Evolutionary conservation across 2,797 vertebrate species (phyloP).

Genomic region (Rhinoraja longicauda): DNA sequence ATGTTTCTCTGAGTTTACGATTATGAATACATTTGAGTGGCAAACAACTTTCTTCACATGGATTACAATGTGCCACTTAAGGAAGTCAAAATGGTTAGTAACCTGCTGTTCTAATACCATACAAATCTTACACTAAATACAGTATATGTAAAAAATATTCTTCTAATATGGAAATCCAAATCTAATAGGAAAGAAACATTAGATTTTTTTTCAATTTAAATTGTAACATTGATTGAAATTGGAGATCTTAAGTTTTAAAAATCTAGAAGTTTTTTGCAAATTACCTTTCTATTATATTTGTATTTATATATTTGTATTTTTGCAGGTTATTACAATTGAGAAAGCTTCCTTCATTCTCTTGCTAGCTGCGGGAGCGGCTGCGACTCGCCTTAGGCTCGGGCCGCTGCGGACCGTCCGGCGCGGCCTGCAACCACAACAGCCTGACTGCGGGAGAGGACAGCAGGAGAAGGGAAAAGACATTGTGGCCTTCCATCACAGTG

Average conservation of each 20-base stretch:
- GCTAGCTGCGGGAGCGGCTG: too few relatives aligned
- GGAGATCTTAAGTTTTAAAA: not conserved
- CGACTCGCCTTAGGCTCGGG: too few relatives aligned
- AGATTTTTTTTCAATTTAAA: not conserved
- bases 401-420: too few relatives aligned
- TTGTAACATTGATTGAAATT: not conserved
- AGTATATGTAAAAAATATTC: not conserved
- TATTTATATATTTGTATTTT: too few relatives aligned
- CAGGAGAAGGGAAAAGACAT: too few relatives aligned
- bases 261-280: not conserved
- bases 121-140: not conserved
- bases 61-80: not conserved
- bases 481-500: too few relatives aligned
- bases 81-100: not conserved
- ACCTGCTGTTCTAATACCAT: not conserved
- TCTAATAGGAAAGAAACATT: not conserved
- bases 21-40: not conserved
- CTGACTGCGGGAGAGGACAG: too few relatives aligned
- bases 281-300: too few relatives aligned
- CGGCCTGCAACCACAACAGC: too few relatives aligned
- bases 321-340: too few relatives aligned
- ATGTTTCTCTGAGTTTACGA: too few relatives aligned
- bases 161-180: not conserved
- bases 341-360: too few relatives aligned
- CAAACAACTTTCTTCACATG: not conserved